Percentiles rank a stretch among this genome's conserved stretches.
Evolutionary conservation across 2,888 invertebrate species (phyloP).

Genomic region (Thelaira solivaga): DNA sequence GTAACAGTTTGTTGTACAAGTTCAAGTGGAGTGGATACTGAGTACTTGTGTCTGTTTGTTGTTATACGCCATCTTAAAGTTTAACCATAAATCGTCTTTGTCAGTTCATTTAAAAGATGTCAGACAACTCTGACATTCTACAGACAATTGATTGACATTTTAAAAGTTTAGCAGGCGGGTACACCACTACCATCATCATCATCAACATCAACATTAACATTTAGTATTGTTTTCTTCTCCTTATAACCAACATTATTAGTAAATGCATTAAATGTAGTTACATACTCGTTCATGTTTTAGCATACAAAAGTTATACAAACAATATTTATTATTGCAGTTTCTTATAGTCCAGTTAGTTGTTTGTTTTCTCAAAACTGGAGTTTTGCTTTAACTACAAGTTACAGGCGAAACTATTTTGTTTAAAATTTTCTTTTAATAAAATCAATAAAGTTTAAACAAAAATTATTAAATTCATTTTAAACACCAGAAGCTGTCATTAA

Average conservation of each 20-base stretch:
- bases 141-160: slow-evolving; percentile 76
- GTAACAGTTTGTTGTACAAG: slow-evolving; percentile 16
- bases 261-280: slow-evolving; percentile 6
- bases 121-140: slow-evolving; percentile 73
- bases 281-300: neutral
- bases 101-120: slow-evolving; percentile 76
- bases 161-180: slow-evolving; percentile 74
- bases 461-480: too few relatives aligned
- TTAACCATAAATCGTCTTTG: slow-evolving; percentile 74
- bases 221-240: neutral
- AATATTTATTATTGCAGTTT: slow-evolving; percentile 34
- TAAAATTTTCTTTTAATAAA: too few relatives aligned
- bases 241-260: neutral
- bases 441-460: too few relatives aligned
- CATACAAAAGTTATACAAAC: slow-evolving; percentile 21
- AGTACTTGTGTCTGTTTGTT: slow-evolving; percentile 32
- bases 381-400: too few relatives aligned
- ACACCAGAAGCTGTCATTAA: too few relatives aligned
- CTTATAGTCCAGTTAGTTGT: neutral
- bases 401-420: too few relatives aligned
- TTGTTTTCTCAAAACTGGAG: neutral
- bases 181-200: slow-evolving; percentile 1
- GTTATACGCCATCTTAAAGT: slow-evolving; percentile 70
- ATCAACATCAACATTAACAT: neutral
- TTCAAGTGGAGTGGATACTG: slow-evolving; percentile 30